These are phyloP conservation scores for Deroplatys truncata DNA, from an alignment of 2,888 invertebrate genomes.

Conservation along the genomic window DNA sequence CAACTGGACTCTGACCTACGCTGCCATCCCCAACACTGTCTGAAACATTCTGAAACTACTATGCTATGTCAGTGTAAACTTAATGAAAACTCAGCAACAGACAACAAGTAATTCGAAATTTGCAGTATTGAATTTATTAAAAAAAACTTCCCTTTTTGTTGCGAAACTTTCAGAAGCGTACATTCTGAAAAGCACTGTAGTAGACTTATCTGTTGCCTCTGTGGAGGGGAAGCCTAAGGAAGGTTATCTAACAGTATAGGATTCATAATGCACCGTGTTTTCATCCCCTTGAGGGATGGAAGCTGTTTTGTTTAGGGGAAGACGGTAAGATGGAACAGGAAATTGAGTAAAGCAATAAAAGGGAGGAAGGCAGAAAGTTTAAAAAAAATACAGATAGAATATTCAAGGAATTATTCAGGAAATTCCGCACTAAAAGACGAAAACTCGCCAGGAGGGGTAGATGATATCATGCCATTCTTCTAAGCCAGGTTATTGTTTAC, in stretches of 20 bases:
- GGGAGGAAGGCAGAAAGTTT: background rate
- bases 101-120: no score
- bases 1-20: no score
- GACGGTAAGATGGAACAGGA: background rate
- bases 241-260: background rate
- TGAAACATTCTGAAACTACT: no score
- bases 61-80: no score
- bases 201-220: background rate
- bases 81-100: no score
- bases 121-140: no score
- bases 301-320: background rate
- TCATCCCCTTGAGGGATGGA: background rate
- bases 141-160: background rate
- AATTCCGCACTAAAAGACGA: background rate
- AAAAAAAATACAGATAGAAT: background rate
- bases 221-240: background rate
- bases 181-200: background rate
- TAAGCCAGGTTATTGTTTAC: background rate
- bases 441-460: background rate
- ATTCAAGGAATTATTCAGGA: background rate
- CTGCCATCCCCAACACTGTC: no score
- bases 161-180: background rate
- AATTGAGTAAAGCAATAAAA: background rate
- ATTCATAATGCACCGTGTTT: background rate
- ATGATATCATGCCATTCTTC: background rate